Evolutionary conservation across 2,888 invertebrate species (phyloP).

Genomic region (Drosophila mercatorum): DNA sequence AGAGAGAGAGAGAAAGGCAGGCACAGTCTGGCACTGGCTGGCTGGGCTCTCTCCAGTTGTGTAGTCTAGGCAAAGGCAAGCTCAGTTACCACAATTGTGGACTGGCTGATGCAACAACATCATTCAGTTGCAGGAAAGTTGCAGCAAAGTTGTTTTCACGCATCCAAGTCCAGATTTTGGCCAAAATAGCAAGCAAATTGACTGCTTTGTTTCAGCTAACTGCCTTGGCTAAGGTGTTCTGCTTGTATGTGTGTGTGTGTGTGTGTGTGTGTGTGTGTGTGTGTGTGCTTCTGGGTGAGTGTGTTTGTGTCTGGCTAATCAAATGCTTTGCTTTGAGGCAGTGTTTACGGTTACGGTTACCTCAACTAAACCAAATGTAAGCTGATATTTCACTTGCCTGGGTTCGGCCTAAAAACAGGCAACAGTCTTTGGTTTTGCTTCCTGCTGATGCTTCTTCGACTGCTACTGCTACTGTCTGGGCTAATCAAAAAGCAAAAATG

Average conservation of each 20-base stretch:
- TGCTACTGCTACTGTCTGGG: slow-evolving; percentile 39
- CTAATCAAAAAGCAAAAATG: slow-evolving; percentile 78
- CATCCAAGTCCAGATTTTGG: slow-evolving; percentile 5
- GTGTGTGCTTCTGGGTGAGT: no score
- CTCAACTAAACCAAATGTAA: slow-evolving; percentile 61
- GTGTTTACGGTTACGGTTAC: slow-evolving; percentile 55
- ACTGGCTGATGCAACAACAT: neutral
- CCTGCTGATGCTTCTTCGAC: slow-evolving; percentile 5
- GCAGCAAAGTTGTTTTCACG: slow-evolving; percentile 2
- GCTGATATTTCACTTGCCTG: slow-evolving; percentile 54
- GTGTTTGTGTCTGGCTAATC: slow-evolving; percentile 53
- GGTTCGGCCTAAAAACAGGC: slow-evolving; percentile 26
- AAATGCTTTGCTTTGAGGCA: slow-evolving; percentile 73
- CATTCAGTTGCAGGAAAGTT: neutral
- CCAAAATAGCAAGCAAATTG: slow-evolving; percentile 35
- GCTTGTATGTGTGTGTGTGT: neutral
- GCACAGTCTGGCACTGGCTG: no score
- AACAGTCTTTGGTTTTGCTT: slow-evolving; percentile 16
- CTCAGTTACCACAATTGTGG: slow-evolving; percentile 21
- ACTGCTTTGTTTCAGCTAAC: slow-evolving; percentile 44
- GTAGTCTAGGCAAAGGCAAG: neutral
- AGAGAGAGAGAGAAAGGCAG: neutral
- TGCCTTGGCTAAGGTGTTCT: slow-evolving; percentile 13
- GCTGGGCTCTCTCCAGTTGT: neutral
- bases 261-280: neutral